Conservation (phyloP, 2,888 invertebrate genomes). For the Acronicta aceris region DNA sequence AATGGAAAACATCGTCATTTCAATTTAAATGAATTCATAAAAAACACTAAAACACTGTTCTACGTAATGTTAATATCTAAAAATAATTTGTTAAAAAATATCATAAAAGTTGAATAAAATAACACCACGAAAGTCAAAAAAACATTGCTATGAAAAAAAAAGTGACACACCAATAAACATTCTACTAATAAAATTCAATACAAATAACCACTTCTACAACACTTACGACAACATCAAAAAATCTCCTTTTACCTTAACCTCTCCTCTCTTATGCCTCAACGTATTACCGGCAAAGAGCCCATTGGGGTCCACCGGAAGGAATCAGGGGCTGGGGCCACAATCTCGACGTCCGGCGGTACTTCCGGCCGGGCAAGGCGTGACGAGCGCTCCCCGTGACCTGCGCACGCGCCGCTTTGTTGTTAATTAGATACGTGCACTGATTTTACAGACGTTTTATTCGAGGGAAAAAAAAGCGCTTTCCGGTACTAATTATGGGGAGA, state of each 20-base stretch:
- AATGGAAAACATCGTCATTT: too few species aligned
- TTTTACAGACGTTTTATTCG: slow-evolving; percentile 46
- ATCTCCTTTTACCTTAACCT: slow-evolving; percentile 19
- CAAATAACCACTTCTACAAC: not conserved
- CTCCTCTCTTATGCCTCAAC: slow-evolving; percentile 44
- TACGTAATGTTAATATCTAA: too few species aligned
- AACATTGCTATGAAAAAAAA: not conserved
- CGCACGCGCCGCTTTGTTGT: slow-evolving; percentile 76
- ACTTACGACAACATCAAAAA: not conserved
- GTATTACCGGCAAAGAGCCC: slow-evolving; percentile 54
- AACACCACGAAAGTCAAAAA: too few species aligned
- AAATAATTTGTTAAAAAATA: too few species aligned
- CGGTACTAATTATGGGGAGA: slow-evolving; percentile 43
- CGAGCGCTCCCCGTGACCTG: slow-evolving; percentile 77
- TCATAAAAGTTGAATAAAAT: too few species aligned
- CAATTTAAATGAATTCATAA: too few species aligned
- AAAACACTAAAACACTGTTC: too few species aligned
- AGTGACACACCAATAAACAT: not conserved
- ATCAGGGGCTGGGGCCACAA: slow-evolving; percentile 86
- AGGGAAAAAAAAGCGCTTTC: slow-evolving; percentile 53
- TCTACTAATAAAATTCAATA: not conserved
- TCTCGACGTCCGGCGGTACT: slow-evolving; percentile 85
- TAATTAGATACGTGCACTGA: slow-evolving; percentile 59
- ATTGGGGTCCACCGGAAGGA: slow-evolving; percentile 83
- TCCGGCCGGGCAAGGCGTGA: slow-evolving; percentile 75